These are phyloP conservation scores for Taurulus bubalis DNA, from an alignment of 2,113 vertebrate species.

Conservation along the genomic window DNA sequence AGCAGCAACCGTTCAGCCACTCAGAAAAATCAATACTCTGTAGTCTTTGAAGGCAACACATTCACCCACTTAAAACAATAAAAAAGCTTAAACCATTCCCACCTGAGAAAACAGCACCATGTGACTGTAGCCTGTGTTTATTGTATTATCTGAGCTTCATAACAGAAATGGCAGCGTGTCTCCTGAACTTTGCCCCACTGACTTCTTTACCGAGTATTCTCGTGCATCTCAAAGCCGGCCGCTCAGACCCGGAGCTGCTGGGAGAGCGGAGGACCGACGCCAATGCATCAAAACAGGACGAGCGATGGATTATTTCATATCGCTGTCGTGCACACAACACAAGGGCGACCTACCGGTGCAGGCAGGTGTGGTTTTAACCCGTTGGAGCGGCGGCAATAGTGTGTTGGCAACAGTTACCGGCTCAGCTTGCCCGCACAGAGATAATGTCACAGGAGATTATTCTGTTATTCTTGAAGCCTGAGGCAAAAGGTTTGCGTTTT, in stretches of 20 bases:
- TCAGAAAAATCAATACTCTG: constrained; percentile 9
- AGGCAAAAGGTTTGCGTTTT: background rate
- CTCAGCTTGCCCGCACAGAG: background rate
- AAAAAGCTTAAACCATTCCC: background rate
- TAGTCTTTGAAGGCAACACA: background rate
- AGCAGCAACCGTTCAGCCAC: background rate
- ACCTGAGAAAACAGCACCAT: constrained; percentile 23
- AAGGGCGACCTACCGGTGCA: no score
- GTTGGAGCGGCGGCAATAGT: background rate
- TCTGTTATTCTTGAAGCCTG: background rate
- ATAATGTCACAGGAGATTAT: background rate
- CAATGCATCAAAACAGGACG: background rate
- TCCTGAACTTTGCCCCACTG: constrained; percentile 60
- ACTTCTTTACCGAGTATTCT: constrained; percentile 29
- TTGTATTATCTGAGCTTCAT: constrained; percentile 26
- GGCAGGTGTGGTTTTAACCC: background rate
- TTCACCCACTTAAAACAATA: constrained; percentile 6
- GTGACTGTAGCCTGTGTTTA: constrained; percentile 43
- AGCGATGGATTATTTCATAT: background rate
- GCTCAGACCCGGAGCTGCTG: constrained; percentile 5
- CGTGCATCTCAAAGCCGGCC: constrained; percentile 1
- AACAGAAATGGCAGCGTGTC: constrained; percentile 31
- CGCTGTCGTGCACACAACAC: background rate
- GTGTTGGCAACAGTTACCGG: background rate
- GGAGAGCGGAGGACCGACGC: background rate